Conservation (phyloP, 2,113 vertebrate genomes). For the Nettapus auritus region DNA sequence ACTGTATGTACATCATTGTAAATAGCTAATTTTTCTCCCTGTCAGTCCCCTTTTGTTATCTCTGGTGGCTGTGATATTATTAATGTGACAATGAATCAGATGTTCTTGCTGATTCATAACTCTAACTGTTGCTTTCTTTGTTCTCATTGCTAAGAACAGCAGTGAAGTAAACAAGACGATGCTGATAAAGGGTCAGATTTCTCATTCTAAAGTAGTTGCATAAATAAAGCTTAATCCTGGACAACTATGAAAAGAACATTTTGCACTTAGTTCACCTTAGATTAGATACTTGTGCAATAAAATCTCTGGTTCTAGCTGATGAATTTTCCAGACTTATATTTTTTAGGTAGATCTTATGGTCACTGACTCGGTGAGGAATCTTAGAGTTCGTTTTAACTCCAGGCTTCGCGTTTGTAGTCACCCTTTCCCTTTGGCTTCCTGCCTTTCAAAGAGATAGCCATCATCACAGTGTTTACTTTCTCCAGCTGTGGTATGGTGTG, state of each 20-base stretch:
- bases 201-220: not conserved
- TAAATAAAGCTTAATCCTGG: not conserved
- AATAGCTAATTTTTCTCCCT: not conserved
- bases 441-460: slow-evolving; percentile 38
- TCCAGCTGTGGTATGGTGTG: slow-evolving; percentile 9
- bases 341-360: not conserved
- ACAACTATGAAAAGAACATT: not conserved
- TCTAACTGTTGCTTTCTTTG: not conserved
- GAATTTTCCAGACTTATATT: not conserved
- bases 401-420: slow-evolving; percentile 23
- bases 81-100: not conserved
- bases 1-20: not conserved
- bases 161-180: not conserved
- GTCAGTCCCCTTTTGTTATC: not conserved
- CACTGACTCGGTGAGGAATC: not conserved
- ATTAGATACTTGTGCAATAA: not conserved
- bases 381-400: not conserved
- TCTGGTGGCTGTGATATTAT: not conserved
- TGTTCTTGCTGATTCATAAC: not conserved
- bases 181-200: not conserved
- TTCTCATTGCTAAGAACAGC: not conserved
- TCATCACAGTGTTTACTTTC: slow-evolving; percentile 32
- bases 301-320: not conserved
- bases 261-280: not conserved
- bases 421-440: slow-evolving; percentile 46